Evolutionary conservation across 1,140 invertebrate species (phyloP).

Genomic region (Drosophila elegans): DNA sequence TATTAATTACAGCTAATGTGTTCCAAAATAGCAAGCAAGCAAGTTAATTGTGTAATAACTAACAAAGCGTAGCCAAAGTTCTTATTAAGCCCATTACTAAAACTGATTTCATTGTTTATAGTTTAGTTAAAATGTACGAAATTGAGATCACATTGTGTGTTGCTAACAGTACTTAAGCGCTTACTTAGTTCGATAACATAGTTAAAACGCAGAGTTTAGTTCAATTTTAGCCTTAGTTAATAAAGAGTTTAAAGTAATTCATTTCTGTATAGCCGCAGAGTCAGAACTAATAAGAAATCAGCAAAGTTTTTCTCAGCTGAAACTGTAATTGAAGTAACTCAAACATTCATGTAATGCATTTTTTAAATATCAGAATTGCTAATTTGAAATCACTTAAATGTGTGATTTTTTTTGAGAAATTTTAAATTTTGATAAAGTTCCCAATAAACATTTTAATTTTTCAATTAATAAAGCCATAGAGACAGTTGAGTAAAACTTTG

Average conservation of each 20-base stretch:
- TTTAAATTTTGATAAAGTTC: no score
- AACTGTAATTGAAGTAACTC: conserved; percentile 3
- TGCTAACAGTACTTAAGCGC: conserved; percentile 44
- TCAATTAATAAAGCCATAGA: background rate
- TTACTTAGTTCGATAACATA: conserved; percentile 51
- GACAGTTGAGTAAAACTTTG: conserved; percentile 12
- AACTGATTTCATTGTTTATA: conserved; percentile 50
- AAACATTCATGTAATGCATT: conserved; percentile 23
- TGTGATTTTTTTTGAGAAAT: background rate
- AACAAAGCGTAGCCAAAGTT: conserved; percentile 69
- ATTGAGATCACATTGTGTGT: conserved; percentile 21
- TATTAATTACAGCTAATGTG: conserved; percentile 67
- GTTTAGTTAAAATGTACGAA: conserved; percentile 60
- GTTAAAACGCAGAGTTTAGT: conserved; percentile 38
- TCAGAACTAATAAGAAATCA: conserved; percentile 19
- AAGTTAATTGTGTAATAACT: conserved; percentile 59
- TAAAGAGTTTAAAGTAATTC: conserved; percentile 18
- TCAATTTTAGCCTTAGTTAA: conserved; percentile 53
- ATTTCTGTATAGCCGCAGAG: conserved; percentile 41
- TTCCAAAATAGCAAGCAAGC: conserved; percentile 61
- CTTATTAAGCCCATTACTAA: conserved; percentile 43
- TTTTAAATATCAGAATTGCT: background rate
- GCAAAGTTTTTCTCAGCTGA: conserved; percentile 22
- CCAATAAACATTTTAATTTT: no score
- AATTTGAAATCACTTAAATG: background rate